phyloP scores from a whole-genome alignment of 2,797 vertebrate genomes.

The Arnoldichthys spilopterus region DNA sequence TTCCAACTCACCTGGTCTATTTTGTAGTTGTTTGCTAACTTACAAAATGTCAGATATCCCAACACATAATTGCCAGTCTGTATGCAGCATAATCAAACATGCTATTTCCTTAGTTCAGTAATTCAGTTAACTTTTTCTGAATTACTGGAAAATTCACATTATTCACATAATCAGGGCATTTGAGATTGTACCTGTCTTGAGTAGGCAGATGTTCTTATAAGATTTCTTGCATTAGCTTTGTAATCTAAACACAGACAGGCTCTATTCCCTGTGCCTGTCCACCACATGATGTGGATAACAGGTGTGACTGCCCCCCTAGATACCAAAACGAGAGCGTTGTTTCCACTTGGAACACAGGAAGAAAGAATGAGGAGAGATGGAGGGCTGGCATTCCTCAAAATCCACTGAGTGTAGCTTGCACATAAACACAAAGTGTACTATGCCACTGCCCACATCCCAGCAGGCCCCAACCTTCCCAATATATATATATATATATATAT shows the following conservation, averaged over 20 bases:
- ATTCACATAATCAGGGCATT: not conserved
- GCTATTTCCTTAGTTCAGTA: not conserved
- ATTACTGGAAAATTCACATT: not conserved
- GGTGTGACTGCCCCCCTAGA: slow-evolving; percentile 24
- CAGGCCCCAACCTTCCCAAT: too few relatives aligned
- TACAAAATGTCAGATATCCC: not conserved
- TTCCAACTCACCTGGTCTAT: too few relatives aligned
- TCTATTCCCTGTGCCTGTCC: slow-evolving; percentile 13
- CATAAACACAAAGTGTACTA: slow-evolving; percentile 36
- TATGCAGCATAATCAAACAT: not conserved
- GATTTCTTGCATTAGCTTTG: not conserved
- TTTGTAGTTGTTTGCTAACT: too few relatives aligned
- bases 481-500: too few relatives aligned
- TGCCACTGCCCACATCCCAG: not conserved
- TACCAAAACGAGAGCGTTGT: slow-evolving; percentile 27
- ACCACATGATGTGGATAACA: slow-evolving; percentile 43
- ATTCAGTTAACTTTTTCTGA: not conserved
- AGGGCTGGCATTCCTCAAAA: slow-evolving; percentile 28
- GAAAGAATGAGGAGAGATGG: slow-evolving; percentile 22
- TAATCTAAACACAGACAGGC: slow-evolving; percentile 6
- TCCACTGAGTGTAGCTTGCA: not conserved
- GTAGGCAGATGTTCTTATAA: not conserved
- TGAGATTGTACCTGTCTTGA: not conserved
- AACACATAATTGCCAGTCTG: not conserved
- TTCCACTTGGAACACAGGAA: slow-evolving; percentile 30